These are phyloP conservation scores for Enteromius argenteus DNA, from an alignment of 2,797 vertebrate genomes.

Conservation along the genomic window DNA sequence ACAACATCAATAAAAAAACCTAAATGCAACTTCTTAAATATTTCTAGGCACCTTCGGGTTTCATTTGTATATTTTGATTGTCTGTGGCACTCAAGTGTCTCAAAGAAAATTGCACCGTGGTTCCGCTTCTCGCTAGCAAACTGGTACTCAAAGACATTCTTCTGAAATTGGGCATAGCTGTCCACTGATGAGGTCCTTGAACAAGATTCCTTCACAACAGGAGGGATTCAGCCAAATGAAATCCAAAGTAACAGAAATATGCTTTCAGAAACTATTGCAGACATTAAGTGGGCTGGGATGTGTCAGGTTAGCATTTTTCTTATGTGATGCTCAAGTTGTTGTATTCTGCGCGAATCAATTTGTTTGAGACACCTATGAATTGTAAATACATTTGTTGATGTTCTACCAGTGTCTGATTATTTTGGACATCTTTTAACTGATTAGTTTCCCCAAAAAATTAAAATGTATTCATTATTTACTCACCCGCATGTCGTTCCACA, in stretches of 20 bases:
- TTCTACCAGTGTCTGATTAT: not conserved
- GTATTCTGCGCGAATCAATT: not conserved
- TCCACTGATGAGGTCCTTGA: not conserved
- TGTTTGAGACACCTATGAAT: not conserved
- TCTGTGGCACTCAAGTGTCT: not conserved
- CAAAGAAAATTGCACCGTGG: not conserved
- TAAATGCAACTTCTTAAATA: not conserved
- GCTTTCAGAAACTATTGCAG: constrained; percentile 48
- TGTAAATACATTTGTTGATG: not conserved
- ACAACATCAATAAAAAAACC: not conserved
- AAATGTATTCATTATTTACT: not conserved
- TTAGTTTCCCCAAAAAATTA: not conserved
- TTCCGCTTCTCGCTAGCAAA: not conserved
- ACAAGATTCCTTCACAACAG: not conserved
- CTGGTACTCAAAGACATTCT: not conserved
- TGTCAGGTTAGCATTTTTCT: not conserved
- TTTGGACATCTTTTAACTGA: not conserved
- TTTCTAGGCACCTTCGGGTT: not conserved
- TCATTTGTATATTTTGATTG: constrained; percentile 6
- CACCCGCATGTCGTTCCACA: not conserved
- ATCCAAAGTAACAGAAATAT: constrained; percentile 67
- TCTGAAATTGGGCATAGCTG: not conserved
- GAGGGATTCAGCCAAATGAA: not conserved
- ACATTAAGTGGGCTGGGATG: not conserved
- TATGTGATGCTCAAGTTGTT: not conserved